These are phyloP conservation scores for Podarcis siculus DNA, from an alignment of 2,797 vertebrate genomes.

Conservation along the genomic window DNA sequence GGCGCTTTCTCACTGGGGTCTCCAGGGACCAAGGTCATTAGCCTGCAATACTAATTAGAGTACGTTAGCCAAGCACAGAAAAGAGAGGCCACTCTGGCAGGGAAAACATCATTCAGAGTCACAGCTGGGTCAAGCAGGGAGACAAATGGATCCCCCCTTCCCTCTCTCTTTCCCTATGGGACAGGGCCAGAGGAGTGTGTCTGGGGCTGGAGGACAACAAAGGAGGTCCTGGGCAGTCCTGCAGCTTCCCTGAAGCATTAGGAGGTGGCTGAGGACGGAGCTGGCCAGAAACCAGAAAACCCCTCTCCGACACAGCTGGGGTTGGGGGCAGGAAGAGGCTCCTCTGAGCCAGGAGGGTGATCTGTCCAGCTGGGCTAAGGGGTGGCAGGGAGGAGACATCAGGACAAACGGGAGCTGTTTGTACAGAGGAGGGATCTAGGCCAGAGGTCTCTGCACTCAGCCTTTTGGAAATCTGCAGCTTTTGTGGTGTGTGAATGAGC, in stretches of 20 bases:
- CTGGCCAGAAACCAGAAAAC: not conserved
- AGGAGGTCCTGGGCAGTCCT: not conserved
- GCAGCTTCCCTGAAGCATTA: not conserved
- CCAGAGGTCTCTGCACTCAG: not conserved
- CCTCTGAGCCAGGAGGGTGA: not conserved
- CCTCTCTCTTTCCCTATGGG: not conserved
- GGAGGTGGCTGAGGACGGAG: not conserved
- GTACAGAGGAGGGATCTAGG: not conserved
- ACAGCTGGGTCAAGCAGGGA: not conserved
- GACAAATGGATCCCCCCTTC: too few relatives aligned
- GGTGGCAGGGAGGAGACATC: not conserved
- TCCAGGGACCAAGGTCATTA: constrained; percentile 21
- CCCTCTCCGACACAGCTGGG: not conserved
- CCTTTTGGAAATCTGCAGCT: not conserved
- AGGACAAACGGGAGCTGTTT: not conserved
- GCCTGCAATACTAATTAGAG: constrained; percentile 1
- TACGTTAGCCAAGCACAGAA: not conserved
- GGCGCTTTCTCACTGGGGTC: not conserved
- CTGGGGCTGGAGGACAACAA: not conserved
- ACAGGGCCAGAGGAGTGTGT: not conserved
- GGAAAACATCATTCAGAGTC: not conserved
- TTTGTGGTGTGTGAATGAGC: not conserved
- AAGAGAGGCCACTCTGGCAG: not conserved
- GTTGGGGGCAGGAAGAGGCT: not conserved
- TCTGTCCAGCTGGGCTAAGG: constrained; percentile 16